Base-by-base conservation (phyloP, 2,888 invertebrate species). In the Belgica antarctica region DNA sequence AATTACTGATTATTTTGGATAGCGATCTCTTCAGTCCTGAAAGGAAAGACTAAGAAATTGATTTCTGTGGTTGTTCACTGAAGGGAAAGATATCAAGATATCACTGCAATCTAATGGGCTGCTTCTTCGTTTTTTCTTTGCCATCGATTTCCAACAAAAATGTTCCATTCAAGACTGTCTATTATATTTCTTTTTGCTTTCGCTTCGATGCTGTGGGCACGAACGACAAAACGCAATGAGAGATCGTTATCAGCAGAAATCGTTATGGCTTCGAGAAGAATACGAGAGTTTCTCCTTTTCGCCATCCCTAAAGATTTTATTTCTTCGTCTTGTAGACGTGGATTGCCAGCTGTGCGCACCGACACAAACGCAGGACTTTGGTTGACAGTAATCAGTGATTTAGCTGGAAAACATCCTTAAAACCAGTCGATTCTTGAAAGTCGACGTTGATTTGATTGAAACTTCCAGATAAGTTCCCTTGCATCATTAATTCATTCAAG, bases 81-180 rank as follows among this genome's bases (percentile, higher is more conserved):
- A 34, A 68, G 68, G 68, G 68, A 19, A 66, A 68, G 68, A 68
- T 68, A 68, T 68, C 68, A 68, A 68, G 68, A 68, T 68, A 68
- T 68, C 57, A 46, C 22, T 19, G 68, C 65, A 57, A 68, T 31
- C 68, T 68, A 68, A 68, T 57, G 68, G 57, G 28, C 19, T 34
- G 25, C 27, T 46, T 22, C 22, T 12, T 15, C 22, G 24, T 36
- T 41, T 36, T 63, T 46, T n/a, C 28, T 52, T 47, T n/a, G n/a
- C n/a, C n/a, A n/a, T n/a, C n/a, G n/a, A n/a, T n/a, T n/a, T n/a
- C n/a, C n/a, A n/a, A n/a, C 41, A 19, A 12, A 7, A n/a, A n/a
- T 24, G 59, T 25, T 27, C 25, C 27, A 27, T 59, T 25, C 27
- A 27, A 22, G 59, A 27, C 25, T 27, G 12, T 52, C 41, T 47